Base-by-base conservation (phyloP, 1,140 invertebrate genomes). In the Orussus abietinus region DNA sequence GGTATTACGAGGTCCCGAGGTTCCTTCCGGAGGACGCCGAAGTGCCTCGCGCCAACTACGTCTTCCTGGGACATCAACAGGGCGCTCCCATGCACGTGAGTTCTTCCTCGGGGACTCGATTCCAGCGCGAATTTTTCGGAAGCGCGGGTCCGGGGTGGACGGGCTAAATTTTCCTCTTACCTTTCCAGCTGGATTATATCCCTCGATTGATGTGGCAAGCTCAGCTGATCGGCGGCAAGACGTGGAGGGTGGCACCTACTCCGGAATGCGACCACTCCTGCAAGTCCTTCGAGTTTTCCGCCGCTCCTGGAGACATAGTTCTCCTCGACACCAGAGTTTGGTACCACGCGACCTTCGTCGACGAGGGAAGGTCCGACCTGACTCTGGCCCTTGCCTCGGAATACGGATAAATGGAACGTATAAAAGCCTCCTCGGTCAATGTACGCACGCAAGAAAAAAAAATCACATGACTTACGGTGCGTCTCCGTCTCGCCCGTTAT, bases 81-180 rank as follows among this genome's bases (percentile, higher is more conserved):
- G 92, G 92, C 45, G 92, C 92, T 25, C 82, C 90, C 22, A 86
- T 96, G 84, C 93, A 96, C 77, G 92, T 95, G 78, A 80, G 80
- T 79, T 54, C 22, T n/a, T n/a, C n/a, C n/a, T n/a, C n/a, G n/a
- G n/a, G n/a, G n/a, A n/a, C n/a, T n/a, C n/a, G n/a, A n/a, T n/a
- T n/a, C n/a, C n/a, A n/a, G n/a, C n/a, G n/a, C n/a, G n/a, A n/a
- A n/a, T n/a, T n/a, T n/a, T n/a, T n/a, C 3, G 22, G 6, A 50
- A 9, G 42, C 36, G 41, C 34, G 42, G 32, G 20, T 15, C 28
- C n/a, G n/a, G n/a, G n/a, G n/a, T n/a, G n/a, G n/a, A n/a, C n/a
- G n/a, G n/a, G n/a, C n/a, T 52, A 31, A 34, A 28, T 42, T 45
- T 38, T 40, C 49, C 14, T 41, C 41, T 49, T 38, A 29, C 50